Conservation (phyloP, 2,797 vertebrate genomes). For the Spinibarbus caldwelli region DNA sequence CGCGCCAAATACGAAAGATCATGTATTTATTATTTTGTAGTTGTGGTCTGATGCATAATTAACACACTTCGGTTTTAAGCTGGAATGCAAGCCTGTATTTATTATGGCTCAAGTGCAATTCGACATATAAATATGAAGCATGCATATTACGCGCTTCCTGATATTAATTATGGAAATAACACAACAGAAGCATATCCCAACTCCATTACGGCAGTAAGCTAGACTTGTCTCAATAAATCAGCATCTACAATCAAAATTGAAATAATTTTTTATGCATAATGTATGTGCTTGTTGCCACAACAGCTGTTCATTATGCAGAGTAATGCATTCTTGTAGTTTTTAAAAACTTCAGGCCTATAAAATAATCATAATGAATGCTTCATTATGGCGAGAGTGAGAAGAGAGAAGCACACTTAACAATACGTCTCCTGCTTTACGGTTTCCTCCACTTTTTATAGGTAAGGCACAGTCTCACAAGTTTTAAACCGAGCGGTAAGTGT, state of each 20-base stretch:
- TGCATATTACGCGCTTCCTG: conserved; percentile 79
- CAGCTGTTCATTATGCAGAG: conserved; percentile 97
- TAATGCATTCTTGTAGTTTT: conserved; percentile 98
- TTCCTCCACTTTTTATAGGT: conserved; percentile 81
- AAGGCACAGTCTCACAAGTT: conserved; percentile 79
- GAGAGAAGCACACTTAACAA: conserved; percentile 80
- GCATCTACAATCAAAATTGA: conserved; percentile 97
- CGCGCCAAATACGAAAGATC: conserved; percentile 17
- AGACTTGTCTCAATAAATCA: conserved; percentile 97
- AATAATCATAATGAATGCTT: conserved; percentile 92
- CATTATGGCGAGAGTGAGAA: conserved; percentile 79
- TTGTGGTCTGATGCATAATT: conserved; percentile 78
- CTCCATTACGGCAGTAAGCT: conserved; percentile 95
- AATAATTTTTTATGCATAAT: conserved; percentile 98
- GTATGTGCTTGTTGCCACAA: conserved; percentile 95
- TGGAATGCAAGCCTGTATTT: conserved; percentile 75
- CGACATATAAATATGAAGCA: conserved; percentile 82
- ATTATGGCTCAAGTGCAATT: conserved; percentile 77
- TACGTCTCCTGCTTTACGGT: conserved; percentile 81
- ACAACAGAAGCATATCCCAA: conserved; percentile 96
- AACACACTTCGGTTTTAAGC: conserved; percentile 75
- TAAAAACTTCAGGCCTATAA: conserved; percentile 90
- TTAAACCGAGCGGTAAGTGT: conserved; percentile 70
- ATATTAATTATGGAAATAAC: conserved; percentile 95
- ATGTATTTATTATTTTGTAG: conserved; percentile 70